Conservation (phyloP, 2,113 vertebrate genomes). For the Choloepus hoffmanni region DNA sequence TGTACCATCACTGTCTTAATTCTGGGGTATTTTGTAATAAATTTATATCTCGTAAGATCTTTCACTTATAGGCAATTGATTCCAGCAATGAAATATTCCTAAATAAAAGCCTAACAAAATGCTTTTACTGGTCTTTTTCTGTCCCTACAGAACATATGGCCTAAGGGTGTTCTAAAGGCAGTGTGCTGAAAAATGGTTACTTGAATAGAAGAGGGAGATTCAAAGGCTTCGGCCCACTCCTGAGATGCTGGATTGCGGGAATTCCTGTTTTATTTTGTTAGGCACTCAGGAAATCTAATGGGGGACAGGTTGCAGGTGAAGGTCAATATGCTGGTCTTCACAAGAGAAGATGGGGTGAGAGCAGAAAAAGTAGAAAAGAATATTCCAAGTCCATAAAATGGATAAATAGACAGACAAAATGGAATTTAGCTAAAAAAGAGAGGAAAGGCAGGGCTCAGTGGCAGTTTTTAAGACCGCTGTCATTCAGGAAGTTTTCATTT, state of each 20-base stretch:
- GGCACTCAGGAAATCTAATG: neutral
- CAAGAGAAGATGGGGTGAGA: neutral
- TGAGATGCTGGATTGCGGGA: neutral
- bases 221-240: neutral
- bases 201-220: neutral
- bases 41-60: neutral
- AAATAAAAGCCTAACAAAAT: neutral
- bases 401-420: neutral
- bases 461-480: neutral
- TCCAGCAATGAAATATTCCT: neutral
- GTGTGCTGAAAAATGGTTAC: neutral
- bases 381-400: neutral
- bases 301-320: neutral
- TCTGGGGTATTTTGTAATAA: neutral
- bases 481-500: neutral
- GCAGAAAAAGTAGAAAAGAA: neutral
- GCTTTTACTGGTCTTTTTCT: neutral
- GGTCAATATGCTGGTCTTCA: neutral
- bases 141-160: neutral
- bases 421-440: neutral
- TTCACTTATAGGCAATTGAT: neutral
- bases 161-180: neutral
- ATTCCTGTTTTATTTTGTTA: neutral
- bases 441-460: neutral
- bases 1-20: neutral